Evolutionary conservation across 2,113 vertebrate species (phyloP).

Genomic region (Eubucco bourcierii): DNA sequence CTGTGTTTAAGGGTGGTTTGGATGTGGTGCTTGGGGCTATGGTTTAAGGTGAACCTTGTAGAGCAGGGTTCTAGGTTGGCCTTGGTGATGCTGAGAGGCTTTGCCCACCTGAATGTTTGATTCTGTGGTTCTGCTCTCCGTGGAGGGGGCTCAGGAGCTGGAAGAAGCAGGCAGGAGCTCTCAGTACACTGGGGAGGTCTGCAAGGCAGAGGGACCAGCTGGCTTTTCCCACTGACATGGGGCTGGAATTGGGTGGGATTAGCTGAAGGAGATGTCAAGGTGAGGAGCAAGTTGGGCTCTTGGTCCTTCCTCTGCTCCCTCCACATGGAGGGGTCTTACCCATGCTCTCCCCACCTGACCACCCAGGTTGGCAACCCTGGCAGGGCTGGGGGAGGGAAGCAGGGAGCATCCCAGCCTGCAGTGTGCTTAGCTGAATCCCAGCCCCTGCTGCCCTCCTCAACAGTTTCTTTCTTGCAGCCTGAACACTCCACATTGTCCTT

Average conservation of each 20-base stretch:
- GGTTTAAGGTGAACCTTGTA: no score
- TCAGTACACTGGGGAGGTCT: neutral
- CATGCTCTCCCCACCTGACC: neutral
- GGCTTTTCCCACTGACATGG: neutral
- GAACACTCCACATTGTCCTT: constrained; percentile 65
- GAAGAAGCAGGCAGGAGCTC: neutral
- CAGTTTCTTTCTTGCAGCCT: constrained; percentile 63
- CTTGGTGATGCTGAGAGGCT: no score
- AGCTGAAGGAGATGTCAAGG: neutral
- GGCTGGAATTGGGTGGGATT: neutral
- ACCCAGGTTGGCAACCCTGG: neutral
- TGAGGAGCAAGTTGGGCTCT: neutral
- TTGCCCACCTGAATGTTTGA: no score
- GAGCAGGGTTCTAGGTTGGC: no score
- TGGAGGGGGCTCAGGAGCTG: neutral
- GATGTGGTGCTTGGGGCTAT: no score
- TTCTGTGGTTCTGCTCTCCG: neutral
- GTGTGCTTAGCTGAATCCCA: neutral
- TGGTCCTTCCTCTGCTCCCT: neutral
- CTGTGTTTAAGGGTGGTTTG: no score
- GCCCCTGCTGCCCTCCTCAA: constrained; percentile 55
- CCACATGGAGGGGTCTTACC: neutral
- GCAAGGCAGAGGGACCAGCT: neutral
- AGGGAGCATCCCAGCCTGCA: neutral
- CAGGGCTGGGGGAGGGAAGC: neutral